Conservation (phyloP, 2,797 vertebrate genomes). For the Acipenser ruthenus region DNA sequence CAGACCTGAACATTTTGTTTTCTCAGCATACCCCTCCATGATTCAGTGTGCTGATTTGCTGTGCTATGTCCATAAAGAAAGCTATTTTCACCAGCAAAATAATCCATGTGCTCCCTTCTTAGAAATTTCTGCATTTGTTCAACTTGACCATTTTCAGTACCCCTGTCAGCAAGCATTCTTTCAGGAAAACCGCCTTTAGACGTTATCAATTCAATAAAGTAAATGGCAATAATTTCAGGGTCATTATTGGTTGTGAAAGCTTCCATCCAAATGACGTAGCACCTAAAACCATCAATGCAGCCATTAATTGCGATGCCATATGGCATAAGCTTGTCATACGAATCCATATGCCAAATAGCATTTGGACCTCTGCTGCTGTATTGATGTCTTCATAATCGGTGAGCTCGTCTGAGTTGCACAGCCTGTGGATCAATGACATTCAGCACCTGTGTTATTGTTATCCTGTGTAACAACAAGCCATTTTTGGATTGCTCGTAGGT, state of each 20-base stretch:
- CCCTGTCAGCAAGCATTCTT: conserved; percentile 4
- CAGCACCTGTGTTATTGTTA: too few species aligned
- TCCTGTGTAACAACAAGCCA: too few species aligned
- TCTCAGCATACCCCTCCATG: too few species aligned
- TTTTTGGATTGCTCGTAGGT: too few species aligned
- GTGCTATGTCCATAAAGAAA: neutral
- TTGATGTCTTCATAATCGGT: too few species aligned
- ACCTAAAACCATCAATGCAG: neutral
- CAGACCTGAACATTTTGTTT: too few species aligned
- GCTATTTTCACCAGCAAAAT: neutral
- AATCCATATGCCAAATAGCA: neutral
- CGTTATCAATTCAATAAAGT: neutral
- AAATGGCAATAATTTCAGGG: conserved; percentile 7
- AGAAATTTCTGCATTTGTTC: neutral
- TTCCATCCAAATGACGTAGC: neutral
- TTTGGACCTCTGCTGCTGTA: too few species aligned
- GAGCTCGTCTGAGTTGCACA: too few species aligned
- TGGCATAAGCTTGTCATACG: neutral
- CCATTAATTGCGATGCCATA: conserved; percentile 1
- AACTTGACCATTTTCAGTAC: neutral
- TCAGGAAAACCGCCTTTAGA: conserved; percentile 4
- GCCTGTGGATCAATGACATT: too few species aligned
- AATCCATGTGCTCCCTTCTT: neutral
- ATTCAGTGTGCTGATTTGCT: too few species aligned
- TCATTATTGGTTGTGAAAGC: conserved; percentile 12